A percentile compares a stretch with the other conserved stretches of the same genome.
Conservation (phyloP, 2,888 invertebrate genomes). For the Campoletis raptor region DNA sequence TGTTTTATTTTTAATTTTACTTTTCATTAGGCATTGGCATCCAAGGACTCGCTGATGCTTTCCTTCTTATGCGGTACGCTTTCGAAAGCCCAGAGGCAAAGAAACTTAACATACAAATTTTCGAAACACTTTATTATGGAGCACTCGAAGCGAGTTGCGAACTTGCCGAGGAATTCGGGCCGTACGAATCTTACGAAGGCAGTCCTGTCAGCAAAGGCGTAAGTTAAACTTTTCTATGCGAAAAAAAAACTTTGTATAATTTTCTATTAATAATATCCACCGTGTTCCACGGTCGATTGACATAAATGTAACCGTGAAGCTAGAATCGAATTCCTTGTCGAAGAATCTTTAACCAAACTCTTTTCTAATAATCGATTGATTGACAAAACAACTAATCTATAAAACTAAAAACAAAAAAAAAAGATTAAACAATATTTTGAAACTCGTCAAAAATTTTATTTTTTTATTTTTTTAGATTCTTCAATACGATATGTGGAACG, state of each 20-base stretch:
- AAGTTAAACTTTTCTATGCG: constrained; percentile 73
- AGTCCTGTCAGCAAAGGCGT: constrained; percentile 97
- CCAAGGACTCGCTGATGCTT: constrained; percentile 98
- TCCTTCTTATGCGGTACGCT: constrained; percentile 96
- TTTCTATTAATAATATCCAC: neutral
- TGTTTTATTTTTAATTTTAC: constrained; percentile 5
- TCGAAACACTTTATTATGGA: constrained; percentile 99
- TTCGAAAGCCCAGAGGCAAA: constrained; percentile 96
- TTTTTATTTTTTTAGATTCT: constrained; percentile 87
- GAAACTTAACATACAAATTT: constrained; percentile 96
- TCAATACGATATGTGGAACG: constrained; percentile 99
- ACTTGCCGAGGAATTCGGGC: constrained; percentile 92
- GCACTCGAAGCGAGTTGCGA: constrained; percentile 98
- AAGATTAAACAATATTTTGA: neutral
- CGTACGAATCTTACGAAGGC: constrained; percentile 96
- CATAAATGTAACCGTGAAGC: neutral
- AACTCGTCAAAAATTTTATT: neutral
- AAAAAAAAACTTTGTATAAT: neutral
- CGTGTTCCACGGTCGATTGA: neutral
- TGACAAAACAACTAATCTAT: neutral
- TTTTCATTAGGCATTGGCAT: constrained; percentile 91
- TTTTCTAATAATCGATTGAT: neutral
- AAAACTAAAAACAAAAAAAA: neutral
- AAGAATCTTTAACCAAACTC: neutral
- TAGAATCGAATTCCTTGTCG: too few relatives aligned